Percentiles rank a stretch among this genome's conserved stretches.
Conservation (phyloP, 1,140 invertebrate species). For the Papilio xuthus region DNA sequence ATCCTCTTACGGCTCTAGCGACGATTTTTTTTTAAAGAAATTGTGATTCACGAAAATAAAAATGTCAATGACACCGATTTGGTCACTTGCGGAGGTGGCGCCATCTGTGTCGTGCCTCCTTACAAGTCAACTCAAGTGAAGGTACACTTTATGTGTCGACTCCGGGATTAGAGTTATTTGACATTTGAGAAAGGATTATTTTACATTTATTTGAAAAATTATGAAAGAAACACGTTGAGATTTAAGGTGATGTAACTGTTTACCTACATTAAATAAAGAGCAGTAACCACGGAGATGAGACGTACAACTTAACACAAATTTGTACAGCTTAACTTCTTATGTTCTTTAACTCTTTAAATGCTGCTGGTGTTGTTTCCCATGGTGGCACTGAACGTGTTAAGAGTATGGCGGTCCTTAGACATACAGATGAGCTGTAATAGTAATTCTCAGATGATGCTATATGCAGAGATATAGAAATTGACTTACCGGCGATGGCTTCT, state of each 20-base stretch:
- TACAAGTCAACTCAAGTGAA: slow-evolving; percentile 9
- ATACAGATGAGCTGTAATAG: not conserved
- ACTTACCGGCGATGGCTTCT: slow-evolving; percentile 77
- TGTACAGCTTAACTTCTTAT: not conserved
- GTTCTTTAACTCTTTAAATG: too few relatives aligned
- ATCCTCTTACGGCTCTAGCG: slow-evolving; percentile 7
- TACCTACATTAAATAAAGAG: not conserved
- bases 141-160: not conserved
- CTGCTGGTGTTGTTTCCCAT: too few relatives aligned
- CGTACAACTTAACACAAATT: not conserved
- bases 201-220: slow-evolving; percentile 10
- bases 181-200: slow-evolving; percentile 3
- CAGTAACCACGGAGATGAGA: not conserved
- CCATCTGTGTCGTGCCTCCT: slow-evolving; percentile 16
- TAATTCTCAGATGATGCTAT: not conserved
- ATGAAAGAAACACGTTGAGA: not conserved
- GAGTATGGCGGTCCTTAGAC: not conserved
- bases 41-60: slow-evolving; percentile 32
- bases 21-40: slow-evolving; percentile 13
- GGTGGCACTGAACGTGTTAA: not conserved
- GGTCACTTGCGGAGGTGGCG: slow-evolving; percentile 29
- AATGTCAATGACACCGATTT: slow-evolving; percentile 34
- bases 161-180: slow-evolving; percentile 15
- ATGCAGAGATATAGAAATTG: not conserved
- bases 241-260: not conserved